A percentile compares a stretch with the other conserved stretches of the same genome.
Conservation (phyloP, 2,888 invertebrate genomes). For the Leptopilina myrica region DNA sequence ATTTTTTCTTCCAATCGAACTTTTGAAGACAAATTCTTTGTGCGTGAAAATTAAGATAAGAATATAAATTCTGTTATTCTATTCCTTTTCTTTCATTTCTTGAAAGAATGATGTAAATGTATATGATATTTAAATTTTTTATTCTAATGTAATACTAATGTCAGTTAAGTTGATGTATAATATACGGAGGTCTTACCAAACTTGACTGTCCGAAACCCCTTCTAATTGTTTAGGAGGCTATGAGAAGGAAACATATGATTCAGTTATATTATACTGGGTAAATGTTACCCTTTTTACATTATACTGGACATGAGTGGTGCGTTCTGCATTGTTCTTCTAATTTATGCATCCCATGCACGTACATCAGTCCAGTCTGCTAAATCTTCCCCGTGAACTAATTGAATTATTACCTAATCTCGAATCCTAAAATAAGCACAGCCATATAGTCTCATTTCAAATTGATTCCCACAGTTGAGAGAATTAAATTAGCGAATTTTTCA, state of each 20-base stretch:
- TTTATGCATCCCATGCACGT: slow-evolving; percentile 66
- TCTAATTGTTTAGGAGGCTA: slow-evolving; percentile 73
- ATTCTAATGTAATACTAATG: too few species aligned
- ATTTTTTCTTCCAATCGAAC: too few species aligned
- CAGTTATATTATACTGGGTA: slow-evolving; percentile 57
- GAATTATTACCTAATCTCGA: slow-evolving; percentile 72
- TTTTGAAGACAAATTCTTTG: too few species aligned
- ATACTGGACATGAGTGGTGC: slow-evolving; percentile 46
- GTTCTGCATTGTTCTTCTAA: slow-evolving; percentile 72
- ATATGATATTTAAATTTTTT: too few species aligned
- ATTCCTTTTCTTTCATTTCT: too few species aligned
- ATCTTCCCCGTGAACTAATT: slow-evolving; percentile 70
- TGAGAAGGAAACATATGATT: slow-evolving; percentile 47
- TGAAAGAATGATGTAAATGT: too few species aligned
- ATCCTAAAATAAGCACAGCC: slow-evolving; percentile 42
- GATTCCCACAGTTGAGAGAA: slow-evolving; percentile 8
- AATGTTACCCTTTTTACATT: slow-evolving; percentile 49
- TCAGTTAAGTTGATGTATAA: too few species aligned
- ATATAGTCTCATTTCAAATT: slow-evolving; percentile 9
- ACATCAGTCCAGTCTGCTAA: slow-evolving; percentile 70
- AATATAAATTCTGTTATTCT: too few species aligned
- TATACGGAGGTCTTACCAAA: slow-evolving; percentile 36
- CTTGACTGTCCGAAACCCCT: slow-evolving; percentile 57
- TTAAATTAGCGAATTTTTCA: too few species aligned
- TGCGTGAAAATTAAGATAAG: too few species aligned